Evolutionary conservation across 2,113 vertebrate species (phyloP).

Genomic region (Actenoides lindsayi): DNA sequence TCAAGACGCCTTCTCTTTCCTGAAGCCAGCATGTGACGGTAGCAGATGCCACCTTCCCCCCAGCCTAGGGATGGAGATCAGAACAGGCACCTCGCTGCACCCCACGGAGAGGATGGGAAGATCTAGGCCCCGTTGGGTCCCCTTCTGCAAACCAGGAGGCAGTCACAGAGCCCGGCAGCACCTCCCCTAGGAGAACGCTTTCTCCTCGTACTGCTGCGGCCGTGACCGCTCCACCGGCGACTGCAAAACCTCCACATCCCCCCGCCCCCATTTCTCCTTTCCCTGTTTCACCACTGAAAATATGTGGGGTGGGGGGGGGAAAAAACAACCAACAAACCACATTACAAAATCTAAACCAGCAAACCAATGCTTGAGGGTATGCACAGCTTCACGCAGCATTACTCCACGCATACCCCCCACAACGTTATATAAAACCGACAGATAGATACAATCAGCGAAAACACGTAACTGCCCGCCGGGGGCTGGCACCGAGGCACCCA

Average conservation of each 20-base stretch:
- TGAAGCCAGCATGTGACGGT: not conserved
- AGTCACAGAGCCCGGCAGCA: not conserved
- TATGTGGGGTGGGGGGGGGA: fast-evolving
- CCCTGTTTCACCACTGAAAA: not conserved
- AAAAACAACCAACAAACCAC: not conserved
- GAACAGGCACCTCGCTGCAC: not conserved
- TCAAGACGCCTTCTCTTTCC: not conserved
- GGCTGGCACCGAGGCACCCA: not conserved
- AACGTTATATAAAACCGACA: not conserved
- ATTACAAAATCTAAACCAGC: not conserved
- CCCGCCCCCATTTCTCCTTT: too few species aligned
- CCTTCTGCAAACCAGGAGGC: not conserved
- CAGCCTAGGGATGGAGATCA: not conserved
- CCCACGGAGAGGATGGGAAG: not conserved
- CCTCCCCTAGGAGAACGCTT: not conserved
- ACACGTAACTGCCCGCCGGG: not conserved
- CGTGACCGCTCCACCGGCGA: fast-evolving
- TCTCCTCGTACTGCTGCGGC: not conserved
- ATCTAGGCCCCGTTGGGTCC: fast-evolving
- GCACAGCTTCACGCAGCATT: not conserved
- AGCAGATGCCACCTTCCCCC: not conserved
- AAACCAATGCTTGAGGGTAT: not conserved
- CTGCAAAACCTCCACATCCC: not conserved
- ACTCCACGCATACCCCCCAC: not conserved
- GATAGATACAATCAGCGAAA: not conserved